Evolutionary conservation across 2,797 vertebrate species (phyloP), one percentile per base, ranked within the genome.

Genomic region (Caiman crocodilus): DNA sequence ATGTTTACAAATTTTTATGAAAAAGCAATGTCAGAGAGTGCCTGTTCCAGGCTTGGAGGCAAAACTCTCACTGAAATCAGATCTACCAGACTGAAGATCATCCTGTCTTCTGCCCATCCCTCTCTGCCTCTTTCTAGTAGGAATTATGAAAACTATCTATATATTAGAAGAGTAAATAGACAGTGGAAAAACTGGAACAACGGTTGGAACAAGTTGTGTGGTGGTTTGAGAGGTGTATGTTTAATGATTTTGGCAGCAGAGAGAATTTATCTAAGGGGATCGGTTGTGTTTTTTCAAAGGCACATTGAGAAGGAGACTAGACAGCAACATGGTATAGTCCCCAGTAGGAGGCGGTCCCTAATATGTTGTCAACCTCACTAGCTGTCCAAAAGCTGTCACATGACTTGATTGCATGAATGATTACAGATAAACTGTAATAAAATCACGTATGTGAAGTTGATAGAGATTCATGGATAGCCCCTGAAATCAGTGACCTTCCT

Each of bases 1-100:
- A 85, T 25, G 74, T 82, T 92, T 90, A 89, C 35, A 96, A 92
- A 82, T 76, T 6, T 56, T 80, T 90, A 89, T 93, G 63, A 85
- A 85, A 79, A 94, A 90, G 59, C 28, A 67, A 42, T 60, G 67
- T 86, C 80, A 65, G 7, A 59, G n/a, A 89, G 59, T 80, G 76
- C 73, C 30, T 32, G 82, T 85, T 79, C 73, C 79, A 0, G 10
- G 9, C 55, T 64, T 73, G 26, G 57, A 64, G 0, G 1, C 58
- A 71, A 86, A 92, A 79, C 18, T 78, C 56, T 80, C 79, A 73
- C 35, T 61, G 60, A 90, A 69, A 59, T 30, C 63, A 88, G 93
- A 88, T 76, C 50, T 50, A 84, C 59, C 77, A 82, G 55, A 65
- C 0, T 11, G n/a, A 87, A 50, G 56, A 56, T 88, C 80, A 87